Base-by-base conservation (phyloP, 2,113 vertebrate genomes). In the Trachemys scripta region DNA sequence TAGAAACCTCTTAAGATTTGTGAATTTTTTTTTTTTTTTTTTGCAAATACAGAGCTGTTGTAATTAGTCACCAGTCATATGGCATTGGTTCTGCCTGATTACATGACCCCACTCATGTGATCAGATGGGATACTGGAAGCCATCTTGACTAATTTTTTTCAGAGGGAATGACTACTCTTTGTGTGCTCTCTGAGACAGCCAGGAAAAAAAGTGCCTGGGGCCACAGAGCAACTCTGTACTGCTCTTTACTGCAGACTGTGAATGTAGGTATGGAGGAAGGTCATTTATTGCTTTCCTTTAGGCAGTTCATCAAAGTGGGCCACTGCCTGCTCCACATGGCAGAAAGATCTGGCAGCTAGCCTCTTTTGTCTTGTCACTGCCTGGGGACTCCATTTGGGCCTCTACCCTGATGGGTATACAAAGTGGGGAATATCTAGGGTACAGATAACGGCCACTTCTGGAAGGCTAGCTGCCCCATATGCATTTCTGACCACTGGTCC, bases 41-140 rank as follows among this genome's bases (percentile, higher is more conserved):
- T 92, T 51, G 35, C 27, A n/a, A n/a, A 65, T 10, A 27, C 35
- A 84, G 49, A 72, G 84, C 12, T 75, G 72, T 62, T 92, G 88
- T 0, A 0, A 79, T 38, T 20, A 75, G 85, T 45, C 0, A 0
- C 1, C 35, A 47, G 1, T 31, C 0, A 0, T 0, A 1, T 4
- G 22, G 0, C 38, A 0, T 11, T 31, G 54, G 6, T 90, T 96
- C 2, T 11, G 25, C 47, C 31, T 0, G 10, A 29, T 7, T 0
- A 0, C 35, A 42, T 9, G 3, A 9, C 47, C 6, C 16, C 0
- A 11, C 11, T 12, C 3, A 50, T n/a, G 6, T 25, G 75, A 47
- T 20, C 82, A 35, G 91, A 42, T 90, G 29, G 5, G 5, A 35
- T 8, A 38, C 2, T 35, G 76, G 56, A 35, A 53, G 51, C 19